Percentiles rank a stretch among this genome's conserved stretches.
Conservation (phyloP, 1,140 invertebrate species). For the Ceratina australensis region DNA sequence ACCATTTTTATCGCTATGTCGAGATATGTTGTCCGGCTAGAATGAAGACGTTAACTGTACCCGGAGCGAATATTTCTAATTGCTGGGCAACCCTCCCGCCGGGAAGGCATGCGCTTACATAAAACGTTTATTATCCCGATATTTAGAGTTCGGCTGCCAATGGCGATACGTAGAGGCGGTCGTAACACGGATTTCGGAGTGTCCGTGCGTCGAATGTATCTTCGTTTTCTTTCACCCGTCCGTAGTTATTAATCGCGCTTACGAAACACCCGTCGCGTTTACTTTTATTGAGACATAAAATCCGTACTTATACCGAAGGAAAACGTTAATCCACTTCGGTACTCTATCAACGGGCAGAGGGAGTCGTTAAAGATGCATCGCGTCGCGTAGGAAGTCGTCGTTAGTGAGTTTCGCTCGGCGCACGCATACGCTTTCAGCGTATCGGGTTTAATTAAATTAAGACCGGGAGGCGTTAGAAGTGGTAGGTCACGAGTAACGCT, state of each 20-base stretch:
- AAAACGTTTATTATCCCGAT: slow-evolving; percentile 71
- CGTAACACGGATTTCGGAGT: slow-evolving; percentile 49
- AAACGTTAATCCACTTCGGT: background rate
- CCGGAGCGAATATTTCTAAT: slow-evolving; percentile 72
- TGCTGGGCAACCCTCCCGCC: slow-evolving; percentile 37
- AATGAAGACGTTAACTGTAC: slow-evolving; percentile 71
- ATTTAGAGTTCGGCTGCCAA: slow-evolving; percentile 61
- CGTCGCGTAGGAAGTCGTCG: background rate
- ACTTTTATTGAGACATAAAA: slow-evolving; percentile 29
- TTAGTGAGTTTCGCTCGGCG: background rate
- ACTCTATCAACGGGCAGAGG: background rate
- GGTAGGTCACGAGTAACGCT: slow-evolving; percentile 31
- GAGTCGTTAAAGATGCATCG: background rate
- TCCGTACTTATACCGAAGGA: background rate
- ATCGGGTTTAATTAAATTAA: slow-evolving; percentile 58
- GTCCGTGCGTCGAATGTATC: slow-evolving; percentile 4
- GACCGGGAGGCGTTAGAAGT: slow-evolving; percentile 19
- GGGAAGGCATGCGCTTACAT: slow-evolving; percentile 55
- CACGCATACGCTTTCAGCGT: slow-evolving; percentile 31
- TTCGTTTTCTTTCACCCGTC: slow-evolving; percentile 14
- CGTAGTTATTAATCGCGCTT: slow-evolving; percentile 43
- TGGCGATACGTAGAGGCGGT: slow-evolving; percentile 36
- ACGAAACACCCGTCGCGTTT: slow-evolving; percentile 27
- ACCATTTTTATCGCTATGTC: background rate
- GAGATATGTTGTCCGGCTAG: slow-evolving; percentile 20